Percentiles rank a stretch among this genome's conserved stretches.
These are phyloP conservation scores for Mnemiopsis leidyi DNA, from an alignment of 37 sponge, comb jelly and placozoan species.

Conservation along the genomic window DNA sequence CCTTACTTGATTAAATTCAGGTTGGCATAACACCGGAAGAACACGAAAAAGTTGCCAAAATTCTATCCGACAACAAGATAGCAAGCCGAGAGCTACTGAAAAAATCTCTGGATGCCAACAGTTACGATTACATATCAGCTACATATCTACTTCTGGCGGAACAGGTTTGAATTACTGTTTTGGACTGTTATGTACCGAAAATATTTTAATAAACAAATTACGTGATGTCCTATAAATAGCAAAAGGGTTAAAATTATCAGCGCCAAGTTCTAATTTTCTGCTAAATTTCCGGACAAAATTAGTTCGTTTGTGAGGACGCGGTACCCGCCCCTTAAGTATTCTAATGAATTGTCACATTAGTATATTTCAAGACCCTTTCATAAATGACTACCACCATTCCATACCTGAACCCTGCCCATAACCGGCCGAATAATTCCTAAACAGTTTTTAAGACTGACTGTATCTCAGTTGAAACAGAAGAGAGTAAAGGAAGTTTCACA, in stretches of 20 bases:
- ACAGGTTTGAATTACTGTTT: not conserved
- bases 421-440: too few relatives aligned
- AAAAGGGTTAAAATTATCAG: not conserved
- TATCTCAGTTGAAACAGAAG: slow-evolving; percentile 35
- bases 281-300: not conserved
- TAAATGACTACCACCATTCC: not conserved
- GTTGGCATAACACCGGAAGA: slow-evolving; percentile 70
- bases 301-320: not conserved
- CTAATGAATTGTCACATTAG: too few relatives aligned
- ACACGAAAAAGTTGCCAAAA: slow-evolving; percentile 69
- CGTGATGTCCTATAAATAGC: not conserved
- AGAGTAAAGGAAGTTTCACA: not conserved
- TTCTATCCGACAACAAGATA: slow-evolving; percentile 80
- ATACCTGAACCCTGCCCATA: too few relatives aligned
- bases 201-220: not conserved
- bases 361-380: too few relatives aligned
- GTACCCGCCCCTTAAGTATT: not conserved
- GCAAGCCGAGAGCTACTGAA: slow-evolving; percentile 73
- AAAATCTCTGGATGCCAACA: slow-evolving; percentile 72
- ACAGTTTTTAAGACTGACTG: too few relatives aligned
- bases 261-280: not conserved
- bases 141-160: slow-evolving; percentile 95
- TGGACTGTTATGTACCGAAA: not conserved
- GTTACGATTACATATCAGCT: slow-evolving; percentile 90
- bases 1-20: too few relatives aligned